Conservation (phyloP, 1,140 invertebrate genomes). For the Brachionus paranguensis region DNA sequence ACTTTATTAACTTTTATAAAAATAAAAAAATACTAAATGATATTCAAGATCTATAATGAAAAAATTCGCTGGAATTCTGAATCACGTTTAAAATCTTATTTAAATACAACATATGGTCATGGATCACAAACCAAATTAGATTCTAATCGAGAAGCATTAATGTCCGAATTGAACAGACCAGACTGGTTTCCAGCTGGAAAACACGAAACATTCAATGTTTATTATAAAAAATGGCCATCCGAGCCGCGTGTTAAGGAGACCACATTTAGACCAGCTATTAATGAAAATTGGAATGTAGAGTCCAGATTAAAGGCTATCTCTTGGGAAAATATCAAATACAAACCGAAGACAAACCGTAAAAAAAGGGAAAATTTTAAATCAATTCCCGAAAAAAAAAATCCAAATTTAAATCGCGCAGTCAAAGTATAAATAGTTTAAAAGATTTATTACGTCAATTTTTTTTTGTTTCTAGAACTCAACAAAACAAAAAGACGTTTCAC, state of each 20-base stretch:
- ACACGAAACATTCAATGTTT: slow-evolving; percentile 18
- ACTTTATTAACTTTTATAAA: neutral
- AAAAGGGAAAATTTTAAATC: neutral
- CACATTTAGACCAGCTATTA: neutral
- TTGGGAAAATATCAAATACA: slow-evolving; percentile 34
- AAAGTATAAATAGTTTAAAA: neutral
- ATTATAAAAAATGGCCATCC: slow-evolving; percentile 15
- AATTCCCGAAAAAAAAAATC: neutral
- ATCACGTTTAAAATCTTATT: slow-evolving; percentile 9
- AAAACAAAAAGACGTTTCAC: neutral
- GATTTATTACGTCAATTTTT: neutral
- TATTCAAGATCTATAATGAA: slow-evolving; percentile 21
- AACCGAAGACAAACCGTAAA: neutral
- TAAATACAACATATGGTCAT: neutral
- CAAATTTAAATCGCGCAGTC: neutral
- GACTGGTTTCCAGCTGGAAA: slow-evolving; percentile 14
- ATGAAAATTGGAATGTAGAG: slow-evolving; percentile 27
- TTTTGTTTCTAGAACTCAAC: neutral
- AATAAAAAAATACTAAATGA: neutral
- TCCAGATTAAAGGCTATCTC: slow-evolving; percentile 12
- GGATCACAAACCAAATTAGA: neutral
- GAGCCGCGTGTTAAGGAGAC: neutral
- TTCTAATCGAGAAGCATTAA: neutral
- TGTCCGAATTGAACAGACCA: neutral
- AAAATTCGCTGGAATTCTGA: slow-evolving; percentile 38